Percentiles rank a stretch among this genome's conserved stretches.
These are phyloP conservation scores for Anguilla anguilla DNA, from an alignment of 2,797 vertebrate genomes.

Conservation along the genomic window DNA sequence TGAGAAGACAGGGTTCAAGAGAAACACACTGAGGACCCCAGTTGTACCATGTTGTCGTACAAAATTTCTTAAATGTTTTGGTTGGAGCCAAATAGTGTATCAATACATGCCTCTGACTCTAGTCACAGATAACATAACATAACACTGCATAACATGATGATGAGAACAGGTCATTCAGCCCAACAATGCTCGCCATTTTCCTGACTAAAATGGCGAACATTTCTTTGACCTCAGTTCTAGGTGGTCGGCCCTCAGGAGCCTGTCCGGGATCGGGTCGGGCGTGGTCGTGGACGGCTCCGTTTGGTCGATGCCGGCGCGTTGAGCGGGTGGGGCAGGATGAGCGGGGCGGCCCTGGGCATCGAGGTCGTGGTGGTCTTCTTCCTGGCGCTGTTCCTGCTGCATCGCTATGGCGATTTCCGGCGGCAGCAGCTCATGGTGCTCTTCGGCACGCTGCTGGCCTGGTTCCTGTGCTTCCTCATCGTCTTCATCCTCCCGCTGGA, in stretches of 20 bases:
- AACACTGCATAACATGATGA: too few species aligned
- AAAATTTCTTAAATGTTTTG: background rate
- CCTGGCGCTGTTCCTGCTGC: constrained; percentile 91
- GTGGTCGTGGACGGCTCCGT: background rate
- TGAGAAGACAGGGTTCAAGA: background rate
- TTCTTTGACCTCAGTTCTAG: constrained; percentile 42
- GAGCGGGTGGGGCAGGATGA: constrained; percentile 77
- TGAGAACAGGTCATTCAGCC: background rate
- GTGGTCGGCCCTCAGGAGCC: background rate
- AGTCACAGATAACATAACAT: background rate
- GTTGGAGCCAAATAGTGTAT: background rate
- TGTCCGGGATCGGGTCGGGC: constrained; percentile 32
- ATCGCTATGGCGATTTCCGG: constrained; percentile 93
- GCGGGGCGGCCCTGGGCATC: constrained; percentile 87
- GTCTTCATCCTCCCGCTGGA: constrained; percentile 95
- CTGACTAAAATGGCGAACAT: background rate
- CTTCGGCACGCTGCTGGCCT: constrained; percentile 89
- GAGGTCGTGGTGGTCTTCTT: constrained; percentile 96
- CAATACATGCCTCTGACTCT: background rate
- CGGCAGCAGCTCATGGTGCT: constrained; percentile 95
- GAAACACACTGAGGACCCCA: background rate
- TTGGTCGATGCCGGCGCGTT: background rate
- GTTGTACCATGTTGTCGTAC: background rate
- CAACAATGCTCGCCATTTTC: background rate
- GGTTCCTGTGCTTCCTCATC: constrained; percentile 98